phyloP scores from a whole-genome alignment of 1,140 invertebrate genomes.

The Holotrichia oblita region DNA sequence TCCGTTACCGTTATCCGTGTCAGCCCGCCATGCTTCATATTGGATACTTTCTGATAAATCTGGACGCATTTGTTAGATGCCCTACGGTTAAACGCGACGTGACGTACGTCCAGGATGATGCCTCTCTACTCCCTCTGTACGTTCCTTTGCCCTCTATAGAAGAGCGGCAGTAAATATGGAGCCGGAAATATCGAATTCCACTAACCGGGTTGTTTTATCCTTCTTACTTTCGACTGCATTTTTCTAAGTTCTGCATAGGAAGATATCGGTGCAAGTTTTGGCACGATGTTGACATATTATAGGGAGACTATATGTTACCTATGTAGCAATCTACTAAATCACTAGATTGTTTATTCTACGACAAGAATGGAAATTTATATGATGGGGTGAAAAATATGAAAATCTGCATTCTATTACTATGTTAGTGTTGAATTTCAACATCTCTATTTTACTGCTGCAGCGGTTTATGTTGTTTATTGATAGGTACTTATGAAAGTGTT shows the following conservation, averaged over 20 bases:
- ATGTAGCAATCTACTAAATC: not conserved
- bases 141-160: not conserved
- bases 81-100: slow-evolving; percentile 19
- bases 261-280: not conserved
- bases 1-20: not conserved
- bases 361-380: no score
- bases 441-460: no score
- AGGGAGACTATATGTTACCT: not conserved
- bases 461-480: no score
- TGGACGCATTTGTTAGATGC: slow-evolving; percentile 16
- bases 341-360: no score
- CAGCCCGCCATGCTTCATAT: slow-evolving; percentile 1
- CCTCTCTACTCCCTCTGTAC: not conserved
- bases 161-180: not conserved
- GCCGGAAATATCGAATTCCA: slow-evolving; percentile 1
- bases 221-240: not conserved
- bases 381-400: no score
- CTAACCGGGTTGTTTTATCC: not conserved
- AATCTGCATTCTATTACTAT: no score
- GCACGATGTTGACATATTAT: not conserved
- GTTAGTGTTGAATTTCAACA: no score
- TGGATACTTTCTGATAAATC: slow-evolving; percentile 20
- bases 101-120: slow-evolving; percentile 2
- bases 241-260: not conserved
- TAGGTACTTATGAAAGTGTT: no score